Percentiles rank a stretch among this genome's conserved stretches.
These are phyloP conservation scores for Linnaemya vulpina DNA, from an alignment of 2,888 invertebrate genomes.

Conservation along the genomic window DNA sequence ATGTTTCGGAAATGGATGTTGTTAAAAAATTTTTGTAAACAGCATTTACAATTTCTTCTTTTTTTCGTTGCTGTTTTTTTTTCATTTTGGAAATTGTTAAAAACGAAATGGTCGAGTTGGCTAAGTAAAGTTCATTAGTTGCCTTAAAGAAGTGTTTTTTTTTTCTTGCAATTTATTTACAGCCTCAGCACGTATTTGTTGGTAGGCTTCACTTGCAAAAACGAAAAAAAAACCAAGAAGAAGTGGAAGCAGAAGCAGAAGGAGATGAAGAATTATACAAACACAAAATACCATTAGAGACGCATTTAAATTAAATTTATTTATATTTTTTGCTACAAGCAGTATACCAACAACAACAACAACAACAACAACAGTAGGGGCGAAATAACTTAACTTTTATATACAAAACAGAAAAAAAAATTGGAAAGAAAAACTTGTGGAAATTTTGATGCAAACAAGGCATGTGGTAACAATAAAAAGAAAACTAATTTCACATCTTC, in stretches of 20 bases:
- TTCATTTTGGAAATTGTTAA: neutral
- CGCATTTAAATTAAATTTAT: slow-evolving; percentile 80
- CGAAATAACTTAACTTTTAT: slow-evolving; percentile 34
- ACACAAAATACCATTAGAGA: slow-evolving; percentile 56
- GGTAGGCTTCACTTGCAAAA: slow-evolving; percentile 24
- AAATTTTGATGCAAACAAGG: slow-evolving; percentile 46
- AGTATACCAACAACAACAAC: slow-evolving; percentile 74
- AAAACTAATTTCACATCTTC: slow-evolving; percentile 26
- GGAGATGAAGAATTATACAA: slow-evolving; percentile 11
- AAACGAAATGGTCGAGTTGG: slow-evolving; percentile 32
- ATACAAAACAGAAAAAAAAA: too few species aligned
- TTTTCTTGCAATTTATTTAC: neutral
- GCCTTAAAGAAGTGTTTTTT: slow-evolving; percentile 18
- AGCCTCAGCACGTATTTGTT: slow-evolving; percentile 39
- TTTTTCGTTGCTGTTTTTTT: neutral
- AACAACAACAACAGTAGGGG: slow-evolving; percentile 70
- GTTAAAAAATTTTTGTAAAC: slow-evolving; percentile 38
- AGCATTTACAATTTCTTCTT: neutral
- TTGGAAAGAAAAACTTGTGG: slow-evolving; percentile 48
- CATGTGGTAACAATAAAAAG: slow-evolving; percentile 32
- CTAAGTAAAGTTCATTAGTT: slow-evolving; percentile 43
- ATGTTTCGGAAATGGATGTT: slow-evolving; percentile 42
- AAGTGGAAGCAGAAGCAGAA: neutral
- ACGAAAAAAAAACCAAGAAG: neutral
- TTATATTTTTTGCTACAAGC: slow-evolving; percentile 73